Base-by-base conservation (phyloP, 2,888 invertebrate species). In the Ormyrus pomaceus region DNA sequence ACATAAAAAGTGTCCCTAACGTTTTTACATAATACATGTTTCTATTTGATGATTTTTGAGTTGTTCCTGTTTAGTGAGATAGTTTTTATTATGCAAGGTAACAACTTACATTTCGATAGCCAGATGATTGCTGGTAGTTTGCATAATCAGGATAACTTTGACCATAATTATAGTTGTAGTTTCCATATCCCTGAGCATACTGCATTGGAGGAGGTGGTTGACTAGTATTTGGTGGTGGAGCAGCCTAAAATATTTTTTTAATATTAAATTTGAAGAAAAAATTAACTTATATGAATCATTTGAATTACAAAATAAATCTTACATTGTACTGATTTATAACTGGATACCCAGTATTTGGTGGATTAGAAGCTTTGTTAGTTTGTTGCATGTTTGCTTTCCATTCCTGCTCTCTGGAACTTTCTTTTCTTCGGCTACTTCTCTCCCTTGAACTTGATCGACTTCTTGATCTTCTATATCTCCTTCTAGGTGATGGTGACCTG, bases 91-190 rank as follows among this genome's bases (percentile, higher is more conserved):
- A 13, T 61, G 56, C 69, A 19, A 58, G 68, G 9, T 5, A 78
- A 90, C 90, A 78, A 90, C 90, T 90, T 87, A 90, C 90, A 83
- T 88, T 90, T 77, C 89, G 86, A 83, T 90, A 90, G 64, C 86
- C 86, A 8, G 87, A 45, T 0, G 89, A 84, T 78, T 88, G 90
- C 56, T 88, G 89, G 71, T 90, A 90, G 5, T 72, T 71, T 61
- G 51, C 53, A 56, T 80, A 82, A 10, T 82, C 80, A 79, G 85
- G 82, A 76, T 90, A 90, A 83, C 88, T 88, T 61, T 90, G 90
- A 48, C 86, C 83, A 75, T 87, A 88, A 77, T 90, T 90, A 83
- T 89, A 89, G 83, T 88, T 89, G 79, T 89, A 89, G 82, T 89
- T 89, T 79, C 87, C 88, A 79, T 90, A 90, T 45, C 88, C 88